These are phyloP conservation scores for Mechanitis mazaeus DNA, from an alignment of 2,888 invertebrate genomes.

Conservation along the genomic window DNA sequence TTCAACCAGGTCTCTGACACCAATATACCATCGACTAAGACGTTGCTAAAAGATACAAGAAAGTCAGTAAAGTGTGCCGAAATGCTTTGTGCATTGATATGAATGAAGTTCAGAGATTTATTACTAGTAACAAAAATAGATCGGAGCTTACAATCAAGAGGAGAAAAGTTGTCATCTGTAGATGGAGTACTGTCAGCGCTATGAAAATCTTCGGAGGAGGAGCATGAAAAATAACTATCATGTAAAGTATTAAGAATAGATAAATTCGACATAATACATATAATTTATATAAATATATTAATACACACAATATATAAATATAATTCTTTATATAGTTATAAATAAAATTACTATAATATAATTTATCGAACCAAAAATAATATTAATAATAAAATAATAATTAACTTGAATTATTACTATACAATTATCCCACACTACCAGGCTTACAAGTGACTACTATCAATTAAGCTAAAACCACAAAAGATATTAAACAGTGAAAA, in stretches of 20 bases:
- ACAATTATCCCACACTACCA: too few species aligned
- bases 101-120: neutral
- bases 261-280: neutral
- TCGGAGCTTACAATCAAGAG: neutral
- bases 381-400: too few species aligned
- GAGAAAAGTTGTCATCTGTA: neutral
- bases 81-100: neutral
- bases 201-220: neutral
- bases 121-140: neutral
- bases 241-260: neutral
- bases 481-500: too few species aligned
- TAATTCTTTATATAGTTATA: too few species aligned
- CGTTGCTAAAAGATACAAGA: slow-evolving; percentile 7
- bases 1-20: slow-evolving; percentile 4
- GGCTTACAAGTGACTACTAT: too few species aligned
- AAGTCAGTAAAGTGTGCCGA: neutral
- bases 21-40: neutral
- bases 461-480: too few species aligned
- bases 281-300: neutral
- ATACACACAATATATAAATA: neutral
- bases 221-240: neutral
- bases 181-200: neutral
- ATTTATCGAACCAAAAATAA: too few species aligned
- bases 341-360: too few species aligned
- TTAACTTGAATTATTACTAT: too few species aligned